A percentile compares a stretch with the other conserved stretches of the same genome.
These are phyloP conservation scores for Eriocheir sinensis DNA, from an alignment of 1,140 invertebrate genomes.

Conservation along the genomic window DNA sequence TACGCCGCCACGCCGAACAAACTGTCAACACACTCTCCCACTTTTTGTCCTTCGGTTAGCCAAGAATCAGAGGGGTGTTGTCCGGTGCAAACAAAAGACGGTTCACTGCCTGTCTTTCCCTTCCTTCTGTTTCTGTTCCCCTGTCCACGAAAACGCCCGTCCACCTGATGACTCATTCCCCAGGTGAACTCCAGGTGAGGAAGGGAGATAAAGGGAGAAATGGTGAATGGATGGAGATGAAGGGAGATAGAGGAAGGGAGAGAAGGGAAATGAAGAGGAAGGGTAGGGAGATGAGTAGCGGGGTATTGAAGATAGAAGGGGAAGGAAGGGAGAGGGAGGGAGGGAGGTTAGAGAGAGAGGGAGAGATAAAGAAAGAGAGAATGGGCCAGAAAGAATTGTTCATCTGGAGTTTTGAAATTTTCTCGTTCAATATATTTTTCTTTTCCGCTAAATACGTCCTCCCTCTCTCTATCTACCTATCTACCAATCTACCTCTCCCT, in stretches of 20 bases:
- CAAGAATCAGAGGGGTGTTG: background rate
- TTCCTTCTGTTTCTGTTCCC: too few species aligned
- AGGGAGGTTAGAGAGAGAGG: background rate
- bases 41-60: background rate
- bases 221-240: background rate
- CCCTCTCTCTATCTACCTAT: too few species aligned
- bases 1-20: background rate
- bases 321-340: slow-evolving; percentile 25
- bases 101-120: background rate
- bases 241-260: background rate
- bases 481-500: too few species aligned
- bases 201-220: background rate
- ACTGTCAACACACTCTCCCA: background rate
- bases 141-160: background rate
- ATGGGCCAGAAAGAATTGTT: too few species aligned
- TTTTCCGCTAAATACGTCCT: too few species aligned
- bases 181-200: background rate
- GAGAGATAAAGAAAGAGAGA: background rate
- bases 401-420: background rate
- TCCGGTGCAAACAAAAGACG: background rate
- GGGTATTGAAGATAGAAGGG: background rate
- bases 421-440: background rate
- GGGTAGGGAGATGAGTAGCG: background rate
- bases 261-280: background rate
- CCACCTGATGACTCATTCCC: background rate